Evolutionary conservation across 2,797 vertebrate species (phyloP), one percentile per base, ranked within the genome.

Genomic region (Limosa lapponica): DNA sequence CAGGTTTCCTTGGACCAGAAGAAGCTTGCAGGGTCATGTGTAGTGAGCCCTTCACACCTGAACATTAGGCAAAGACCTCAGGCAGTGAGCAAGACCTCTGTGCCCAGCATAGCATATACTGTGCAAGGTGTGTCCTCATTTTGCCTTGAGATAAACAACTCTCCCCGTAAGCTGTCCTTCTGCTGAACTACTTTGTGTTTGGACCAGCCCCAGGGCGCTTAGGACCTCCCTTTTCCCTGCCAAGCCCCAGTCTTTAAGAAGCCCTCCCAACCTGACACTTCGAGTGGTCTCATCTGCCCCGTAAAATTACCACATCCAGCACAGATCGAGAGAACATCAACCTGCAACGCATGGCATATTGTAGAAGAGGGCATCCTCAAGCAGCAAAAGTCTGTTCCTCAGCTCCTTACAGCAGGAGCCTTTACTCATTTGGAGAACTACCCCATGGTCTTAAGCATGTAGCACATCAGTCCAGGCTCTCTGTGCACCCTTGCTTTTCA

Each of bases 61-160:
- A 75, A 37, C 49, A 43, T 34, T 65, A 81, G 22, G 32, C 16
- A 41, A 81, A 44, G 43, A 87, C 51, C 65, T 78, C 51, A 73
- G 36, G 73, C 83, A 78, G 48, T 10, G 24, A 67, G 36, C 16
- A 48, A 86, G 82, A 90, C 23, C 10, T 57, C 41, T 67, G 48
- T 73, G 24, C 39, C 39, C n/a, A 65, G 43, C 5, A 5, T 8
- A 16, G 8, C 3, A 3, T 14, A 74, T 1, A 0, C 16, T 41
- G 28, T 41, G 41, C 37, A 74, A 90, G 32, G 10, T n/a, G 17
- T 25, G 25, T 20, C 65, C 34, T 72, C 41, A 43, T 81, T 87
- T 91, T 92, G 15, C 52, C 55, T 91, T 44, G 54, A 84, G 61
- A 83, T 25, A 91, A 93, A 88, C 41, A 86, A 52, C 13, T 64